Conservation (phyloP, 1,140 invertebrate genomes). For the Papilio xuthus region DNA sequence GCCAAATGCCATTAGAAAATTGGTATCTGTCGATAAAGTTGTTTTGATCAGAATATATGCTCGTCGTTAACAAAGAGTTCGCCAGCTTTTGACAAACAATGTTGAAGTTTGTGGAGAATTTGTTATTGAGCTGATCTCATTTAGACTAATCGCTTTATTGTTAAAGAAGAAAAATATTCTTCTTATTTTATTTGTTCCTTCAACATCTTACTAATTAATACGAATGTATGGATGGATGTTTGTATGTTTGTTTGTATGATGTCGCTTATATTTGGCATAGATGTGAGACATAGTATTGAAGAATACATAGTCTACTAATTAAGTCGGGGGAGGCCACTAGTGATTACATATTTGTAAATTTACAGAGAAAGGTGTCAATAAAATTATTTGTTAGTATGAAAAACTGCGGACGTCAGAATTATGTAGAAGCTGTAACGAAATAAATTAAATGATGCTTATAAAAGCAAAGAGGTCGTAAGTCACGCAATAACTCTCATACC, state of each 20-base stretch:
- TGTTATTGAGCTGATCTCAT: background rate
- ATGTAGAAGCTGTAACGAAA: background rate
- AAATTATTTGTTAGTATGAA: background rate
- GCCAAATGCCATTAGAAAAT: conserved; percentile 23
- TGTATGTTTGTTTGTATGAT: too few species aligned
- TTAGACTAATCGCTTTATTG: background rate
- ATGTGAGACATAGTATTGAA: too few species aligned
- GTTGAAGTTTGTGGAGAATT: conserved; percentile 3
- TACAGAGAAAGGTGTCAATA: too few species aligned
- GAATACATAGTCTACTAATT: too few species aligned
- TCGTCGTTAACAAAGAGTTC: background rate
- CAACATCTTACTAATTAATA: too few species aligned
- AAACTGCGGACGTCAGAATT: background rate
- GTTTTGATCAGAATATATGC: conserved; percentile 20
- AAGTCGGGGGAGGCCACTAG: too few species aligned
- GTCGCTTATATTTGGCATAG: too few species aligned
- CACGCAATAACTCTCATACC: conserved; percentile 39
- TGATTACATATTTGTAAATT: too few species aligned
- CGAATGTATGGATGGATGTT: too few species aligned
- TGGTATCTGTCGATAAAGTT: conserved; percentile 26
- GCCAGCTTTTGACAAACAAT: conserved; percentile 1
- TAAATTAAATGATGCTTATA: conserved; percentile 11
- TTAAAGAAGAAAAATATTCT: too few species aligned
- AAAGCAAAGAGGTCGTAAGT: conserved; percentile 15
- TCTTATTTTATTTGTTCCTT: too few species aligned